A percentile compares a stretch with the other conserved stretches of the same genome.
Conservation (phyloP, 2,797 vertebrate species). For the Melanotaenia pygmaea region DNA sequence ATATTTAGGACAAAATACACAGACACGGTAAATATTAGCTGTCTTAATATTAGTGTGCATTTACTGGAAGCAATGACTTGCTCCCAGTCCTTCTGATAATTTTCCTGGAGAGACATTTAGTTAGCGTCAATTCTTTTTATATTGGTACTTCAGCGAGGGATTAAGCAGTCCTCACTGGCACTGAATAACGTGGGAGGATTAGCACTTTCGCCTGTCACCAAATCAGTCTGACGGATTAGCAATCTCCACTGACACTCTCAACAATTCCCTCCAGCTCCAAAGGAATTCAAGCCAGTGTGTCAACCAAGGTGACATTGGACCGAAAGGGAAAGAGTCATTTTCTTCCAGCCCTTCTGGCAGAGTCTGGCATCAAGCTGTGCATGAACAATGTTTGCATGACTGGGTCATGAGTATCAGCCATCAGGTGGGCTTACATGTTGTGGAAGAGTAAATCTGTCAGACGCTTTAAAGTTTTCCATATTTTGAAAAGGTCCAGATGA, state of each 20-base stretch:
- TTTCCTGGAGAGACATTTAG: constrained; percentile 62
- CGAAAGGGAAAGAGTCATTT: constrained; percentile 31
- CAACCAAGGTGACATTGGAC: constrained; percentile 69
- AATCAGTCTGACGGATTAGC: constrained; percentile 76
- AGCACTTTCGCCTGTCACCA: constrained; percentile 72
- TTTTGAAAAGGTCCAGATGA: too few relatives aligned
- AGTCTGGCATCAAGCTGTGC: constrained; percentile 7
- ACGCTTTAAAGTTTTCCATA: background rate
- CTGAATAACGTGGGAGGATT: constrained; percentile 75
- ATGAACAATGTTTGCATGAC: background rate
- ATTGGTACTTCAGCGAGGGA: constrained; percentile 58
- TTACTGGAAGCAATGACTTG: constrained; percentile 15
- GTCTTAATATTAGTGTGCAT: constrained; percentile 29
- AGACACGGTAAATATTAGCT: constrained; percentile 46
- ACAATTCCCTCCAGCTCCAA: constrained; percentile 51
- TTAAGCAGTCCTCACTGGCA: constrained; percentile 59
- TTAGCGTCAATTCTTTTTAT: constrained; percentile 50
- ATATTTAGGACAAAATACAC: constrained; percentile 18
- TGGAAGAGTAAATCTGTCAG: background rate
- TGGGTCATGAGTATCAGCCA: constrained; percentile 3
- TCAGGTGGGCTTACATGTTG: background rate
- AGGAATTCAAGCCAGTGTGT: constrained; percentile 34
- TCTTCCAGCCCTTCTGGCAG: constrained; percentile 16
- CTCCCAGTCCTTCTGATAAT: constrained; percentile 17
- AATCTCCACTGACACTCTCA: constrained; percentile 53